Conservation (phyloP, 2,113 vertebrate species). For the Pampusana beccarii region DNA sequence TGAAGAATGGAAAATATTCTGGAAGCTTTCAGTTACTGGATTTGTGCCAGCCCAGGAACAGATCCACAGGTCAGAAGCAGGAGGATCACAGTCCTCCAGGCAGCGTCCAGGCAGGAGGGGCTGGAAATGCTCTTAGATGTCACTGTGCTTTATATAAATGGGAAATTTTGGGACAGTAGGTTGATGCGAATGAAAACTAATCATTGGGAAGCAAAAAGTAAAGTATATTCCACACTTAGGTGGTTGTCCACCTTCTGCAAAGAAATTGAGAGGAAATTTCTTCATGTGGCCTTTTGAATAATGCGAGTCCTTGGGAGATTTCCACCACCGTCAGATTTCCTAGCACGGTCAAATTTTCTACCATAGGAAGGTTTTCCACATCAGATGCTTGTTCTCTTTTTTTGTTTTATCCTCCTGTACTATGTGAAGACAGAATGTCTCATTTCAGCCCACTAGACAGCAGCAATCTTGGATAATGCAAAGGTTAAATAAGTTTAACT, state of each 20-base stretch:
- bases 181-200: background rate
- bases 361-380: background rate
- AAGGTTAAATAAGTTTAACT: background rate
- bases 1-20: background rate
- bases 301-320: background rate
- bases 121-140: background rate
- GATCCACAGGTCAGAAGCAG: background rate
- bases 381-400: background rate
- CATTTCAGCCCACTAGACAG: background rate
- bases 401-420: too few relatives aligned
- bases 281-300: background rate
- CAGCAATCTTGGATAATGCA: background rate
- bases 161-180: rapidly evolving
- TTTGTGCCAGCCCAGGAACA: background rate
- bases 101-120: background rate
- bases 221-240: background rate
- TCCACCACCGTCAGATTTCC: background rate
- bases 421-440: background rate
- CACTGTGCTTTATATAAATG: background rate
- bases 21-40: background rate
- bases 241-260: background rate
- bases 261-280: background rate
- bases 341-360: background rate
- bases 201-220: background rate
- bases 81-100: background rate